phyloP scores from a whole-genome alignment of 2,888 invertebrate genomes.

The Drosophila picticornis region DNA sequence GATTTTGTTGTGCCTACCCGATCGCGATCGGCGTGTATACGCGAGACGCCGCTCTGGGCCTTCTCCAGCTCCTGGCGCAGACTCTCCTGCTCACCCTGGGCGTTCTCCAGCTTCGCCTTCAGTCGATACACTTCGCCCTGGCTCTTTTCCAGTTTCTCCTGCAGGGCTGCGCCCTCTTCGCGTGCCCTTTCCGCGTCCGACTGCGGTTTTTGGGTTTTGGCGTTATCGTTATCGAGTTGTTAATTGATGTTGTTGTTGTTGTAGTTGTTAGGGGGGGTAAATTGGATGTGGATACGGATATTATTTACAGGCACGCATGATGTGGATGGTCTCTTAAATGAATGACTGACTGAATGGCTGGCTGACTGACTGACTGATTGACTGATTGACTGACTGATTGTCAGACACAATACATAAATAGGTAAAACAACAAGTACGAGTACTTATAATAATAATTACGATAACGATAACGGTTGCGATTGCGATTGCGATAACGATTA shows the following conservation, averaged over 20 bases:
- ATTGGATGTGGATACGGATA: slow-evolving; percentile 78
- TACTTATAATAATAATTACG: slow-evolving; percentile 53
- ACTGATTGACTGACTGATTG: slow-evolving; percentile 34
- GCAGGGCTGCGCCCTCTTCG: slow-evolving; percentile 92
- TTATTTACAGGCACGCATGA: slow-evolving; percentile 72
- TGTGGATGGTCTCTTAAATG: slow-evolving; percentile 66
- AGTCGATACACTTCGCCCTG: slow-evolving; percentile 97
- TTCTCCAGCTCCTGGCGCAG: slow-evolving; percentile 96
- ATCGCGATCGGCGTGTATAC: slow-evolving; percentile 95
- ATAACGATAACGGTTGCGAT: slow-evolving; percentile 56
- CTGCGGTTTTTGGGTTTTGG: slow-evolving; percentile 58
- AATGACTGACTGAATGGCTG: slow-evolving; percentile 63
- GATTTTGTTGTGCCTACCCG: slow-evolving; percentile 85
- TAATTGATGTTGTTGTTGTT: slow-evolving; percentile 31
- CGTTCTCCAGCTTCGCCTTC: slow-evolving; percentile 97
- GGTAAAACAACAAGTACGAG: slow-evolving; percentile 57
- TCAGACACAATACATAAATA: slow-evolving; percentile 48
- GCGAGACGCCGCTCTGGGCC: slow-evolving; percentile 92
- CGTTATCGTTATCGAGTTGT: slow-evolving; percentile 37
- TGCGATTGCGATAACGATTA: slow-evolving; percentile 45
- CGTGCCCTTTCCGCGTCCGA: slow-evolving; percentile 94
- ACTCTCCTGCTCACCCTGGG: slow-evolving; percentile 97
- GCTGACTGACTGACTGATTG: slow-evolving; percentile 30
- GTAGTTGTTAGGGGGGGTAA: slow-evolving; percentile 53
- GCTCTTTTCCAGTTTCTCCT: slow-evolving; percentile 96